A percentile compares a stretch with the other conserved stretches of the same genome.
Conservation (phyloP, 2,113 vertebrate species). For the Channa maculata region DNA sequence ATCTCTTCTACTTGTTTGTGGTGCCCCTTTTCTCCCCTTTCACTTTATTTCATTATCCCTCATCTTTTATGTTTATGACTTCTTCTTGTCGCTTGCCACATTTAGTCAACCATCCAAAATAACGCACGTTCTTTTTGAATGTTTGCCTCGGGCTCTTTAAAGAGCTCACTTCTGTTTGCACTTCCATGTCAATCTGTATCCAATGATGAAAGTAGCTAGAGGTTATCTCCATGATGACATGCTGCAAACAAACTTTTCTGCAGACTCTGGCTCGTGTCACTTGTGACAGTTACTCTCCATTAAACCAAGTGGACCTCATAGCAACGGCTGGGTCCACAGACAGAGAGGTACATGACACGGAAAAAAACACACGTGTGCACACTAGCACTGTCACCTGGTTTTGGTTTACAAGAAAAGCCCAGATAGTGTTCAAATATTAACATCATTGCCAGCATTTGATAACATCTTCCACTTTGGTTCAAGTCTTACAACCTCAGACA, state of each 20-base stretch:
- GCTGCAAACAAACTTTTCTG: constrained; percentile 54
- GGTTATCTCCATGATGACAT: constrained; percentile 47
- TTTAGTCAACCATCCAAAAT: too few species aligned
- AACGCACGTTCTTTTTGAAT: neutral
- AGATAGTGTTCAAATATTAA: too few species aligned
- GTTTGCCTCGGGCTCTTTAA: constrained; percentile 7
- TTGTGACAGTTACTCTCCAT: constrained; percentile 21
- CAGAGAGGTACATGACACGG: constrained; percentile 9
- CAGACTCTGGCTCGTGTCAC: constrained; percentile 6
- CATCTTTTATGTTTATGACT: neutral
- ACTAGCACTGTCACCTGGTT: neutral
- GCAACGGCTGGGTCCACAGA: constrained; percentile 24
- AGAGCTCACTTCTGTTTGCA: constrained; percentile 35
- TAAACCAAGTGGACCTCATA: constrained; percentile 15
- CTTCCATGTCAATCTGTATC: constrained; percentile 31
- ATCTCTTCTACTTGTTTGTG: too few species aligned
- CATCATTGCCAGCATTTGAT: constrained; percentile 5
- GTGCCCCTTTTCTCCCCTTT: neutral
- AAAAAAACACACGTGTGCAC: neutral
- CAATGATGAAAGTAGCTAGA: constrained; percentile 21
- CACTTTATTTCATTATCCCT: too few species aligned
- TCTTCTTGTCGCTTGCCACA: neutral
- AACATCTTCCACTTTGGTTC: constrained; percentile 2
- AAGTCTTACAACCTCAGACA: neutral
- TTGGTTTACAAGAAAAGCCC: constrained; percentile 56